Evolutionary conservation across 2,888 invertebrate genomes (phyloP), one percentile per base, ranked within the genome.

Genomic region (Sepiola atlantica): DNA sequence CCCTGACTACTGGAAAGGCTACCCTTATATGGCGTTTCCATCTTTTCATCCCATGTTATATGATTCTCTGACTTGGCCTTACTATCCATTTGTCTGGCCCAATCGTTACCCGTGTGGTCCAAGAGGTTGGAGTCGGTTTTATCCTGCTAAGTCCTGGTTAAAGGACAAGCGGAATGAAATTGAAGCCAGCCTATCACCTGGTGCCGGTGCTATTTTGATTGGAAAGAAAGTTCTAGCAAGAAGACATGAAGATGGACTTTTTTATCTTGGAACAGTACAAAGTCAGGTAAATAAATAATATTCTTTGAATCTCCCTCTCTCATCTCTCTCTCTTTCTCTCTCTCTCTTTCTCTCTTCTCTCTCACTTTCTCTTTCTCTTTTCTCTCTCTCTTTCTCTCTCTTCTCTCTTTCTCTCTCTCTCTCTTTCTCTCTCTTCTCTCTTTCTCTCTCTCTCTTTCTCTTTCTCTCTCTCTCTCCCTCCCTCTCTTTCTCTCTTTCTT

Each of bases 241-340:
- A 92, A 95, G 97, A 61, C 95, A 97, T 90, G 96, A 96, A 94
- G 97, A 97, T 96, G 97, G 97, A 8, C 96, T 96, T 94, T 97
- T 97, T 95, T 97, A 97, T 95, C 95, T 96, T 54, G 97, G 97
- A 55, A 96, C 95, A 32, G 97, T 97, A 18, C 96, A 97, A 95
- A 97, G 96, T 95, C 97, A 97, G 96, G 97, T 97, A 94, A 95
- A 95, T 95, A 24, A 77, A 55, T 21, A 24, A n/a, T 92, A 35
- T 35, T 35, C n/a, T 92, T 16, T 35, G 4, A 32, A 45, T 32
- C 8, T 90, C 16, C 24, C n/a, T 28, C 90, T 3, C 24, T 24
- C 0, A 4, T 24, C 24, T 24, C 4, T 24, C 18, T 16, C n/a
- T 32, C n/a, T 28, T 12, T 32, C 2, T 24, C 35, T 77, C 90